These are phyloP conservation scores for Dendrolimus pini DNA, from an alignment of 2,888 invertebrate species.

Conservation along the genomic window DNA sequence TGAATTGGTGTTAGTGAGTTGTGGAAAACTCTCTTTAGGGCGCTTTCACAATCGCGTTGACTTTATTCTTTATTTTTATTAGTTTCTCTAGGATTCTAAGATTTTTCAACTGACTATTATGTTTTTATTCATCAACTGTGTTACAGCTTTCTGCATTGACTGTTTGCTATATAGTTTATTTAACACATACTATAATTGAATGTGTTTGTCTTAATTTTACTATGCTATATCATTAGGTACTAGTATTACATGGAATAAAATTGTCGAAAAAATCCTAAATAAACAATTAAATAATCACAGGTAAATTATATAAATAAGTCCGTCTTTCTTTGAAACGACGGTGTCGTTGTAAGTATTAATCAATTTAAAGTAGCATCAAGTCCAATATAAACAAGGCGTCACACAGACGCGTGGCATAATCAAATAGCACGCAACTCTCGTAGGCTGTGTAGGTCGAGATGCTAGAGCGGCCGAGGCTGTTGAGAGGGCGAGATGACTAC, in stretches of 20 bases:
- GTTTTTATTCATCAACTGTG: too few relatives aligned
- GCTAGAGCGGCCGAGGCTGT: slow-evolving; percentile 20
- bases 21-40: slow-evolving; percentile 72
- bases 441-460: slow-evolving; percentile 48
- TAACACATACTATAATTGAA: too few relatives aligned
- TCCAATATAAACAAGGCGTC: slow-evolving; percentile 69
- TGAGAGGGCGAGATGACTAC: slow-evolving; percentile 43
- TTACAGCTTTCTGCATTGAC: too few relatives aligned
- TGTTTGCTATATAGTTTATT: too few relatives aligned
- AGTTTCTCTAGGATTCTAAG: too few relatives aligned
- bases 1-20: slow-evolving; percentile 67
- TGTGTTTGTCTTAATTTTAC: too few relatives aligned
- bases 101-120: too few relatives aligned
- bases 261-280: too few relatives aligned
- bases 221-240: too few relatives aligned
- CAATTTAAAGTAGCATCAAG: slow-evolving; percentile 69
- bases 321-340: slow-evolving; percentile 38
- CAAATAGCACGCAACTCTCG: slow-evolving; percentile 60
- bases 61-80: slow-evolving; percentile 15
- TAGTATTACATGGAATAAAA: too few relatives aligned
- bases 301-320: too few relatives aligned
- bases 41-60: slow-evolving; percentile 56
- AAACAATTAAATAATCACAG: too few relatives aligned
- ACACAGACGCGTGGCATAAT: slow-evolving; percentile 60
- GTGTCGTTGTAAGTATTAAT: slow-evolving; percentile 64